A percentile compares a stretch with the other conserved stretches of the same genome.
Evolutionary conservation across 1,140 invertebrate species (phyloP).

Genomic region (Drosophila oshimai): DNA sequence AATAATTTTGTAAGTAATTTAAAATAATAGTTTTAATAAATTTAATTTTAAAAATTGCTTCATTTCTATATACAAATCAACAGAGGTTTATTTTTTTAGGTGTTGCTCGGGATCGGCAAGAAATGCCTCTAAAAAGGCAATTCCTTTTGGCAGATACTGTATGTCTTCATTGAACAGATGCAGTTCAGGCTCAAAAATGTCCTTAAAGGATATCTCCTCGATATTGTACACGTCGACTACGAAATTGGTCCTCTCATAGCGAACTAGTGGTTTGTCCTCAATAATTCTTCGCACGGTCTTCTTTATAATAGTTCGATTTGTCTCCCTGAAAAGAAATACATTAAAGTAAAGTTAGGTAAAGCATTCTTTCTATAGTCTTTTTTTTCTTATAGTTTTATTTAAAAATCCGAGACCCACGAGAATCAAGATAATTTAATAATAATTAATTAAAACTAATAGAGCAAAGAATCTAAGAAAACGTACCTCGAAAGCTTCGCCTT

Average conservation of each 20-base stretch:
- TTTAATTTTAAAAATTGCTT: not conserved
- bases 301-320: conserved; percentile 36
- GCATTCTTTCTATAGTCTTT: too few species aligned
- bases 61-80: not conserved
- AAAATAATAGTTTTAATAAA: too few species aligned
- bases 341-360: not conserved
- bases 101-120: conserved; percentile 44
- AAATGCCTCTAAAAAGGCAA: conserved; percentile 48
- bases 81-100: conserved; percentile 7
- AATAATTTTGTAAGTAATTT: too few species aligned
- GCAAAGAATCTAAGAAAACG: not conserved
- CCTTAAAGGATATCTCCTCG: conserved; percentile 29
- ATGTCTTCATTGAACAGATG: conserved; percentile 61
- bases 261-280: conserved; percentile 1
- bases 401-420: too few species aligned
- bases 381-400: too few species aligned
- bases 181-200: conserved; percentile 48
- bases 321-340: conserved; percentile 16
- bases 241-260: conserved; percentile 24
- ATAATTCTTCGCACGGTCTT: conserved; percentile 21
- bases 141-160: conserved; percentile 54
- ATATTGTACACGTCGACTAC: conserved; percentile 45
- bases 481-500: conserved; percentile 35
- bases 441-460: too few species aligned
- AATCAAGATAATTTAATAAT: too few species aligned